Conservation (phyloP, 2,888 invertebrate species). For the Julus scanicus region DNA sequence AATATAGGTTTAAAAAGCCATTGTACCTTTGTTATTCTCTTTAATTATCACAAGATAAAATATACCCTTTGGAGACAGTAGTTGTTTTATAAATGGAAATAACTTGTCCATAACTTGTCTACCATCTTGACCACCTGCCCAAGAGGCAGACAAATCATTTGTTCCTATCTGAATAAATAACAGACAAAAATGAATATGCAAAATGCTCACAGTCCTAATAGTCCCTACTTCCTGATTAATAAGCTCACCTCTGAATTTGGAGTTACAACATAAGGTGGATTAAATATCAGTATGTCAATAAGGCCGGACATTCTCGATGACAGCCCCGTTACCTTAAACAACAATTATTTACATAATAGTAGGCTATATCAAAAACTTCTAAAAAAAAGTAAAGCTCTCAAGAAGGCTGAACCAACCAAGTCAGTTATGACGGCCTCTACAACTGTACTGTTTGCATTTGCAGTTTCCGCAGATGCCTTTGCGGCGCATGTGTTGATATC, state of each 20-base stretch:
- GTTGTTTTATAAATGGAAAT: slow-evolving; percentile 75
- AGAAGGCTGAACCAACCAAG: slow-evolving; percentile 62
- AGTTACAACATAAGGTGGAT: slow-evolving; percentile 98
- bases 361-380: slow-evolving; percentile 22
- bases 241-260: slow-evolving; percentile 76
- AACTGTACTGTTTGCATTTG: slow-evolving; percentile 73
- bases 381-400: not conserved
- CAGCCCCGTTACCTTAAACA: slow-evolving; percentile 68
- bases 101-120: slow-evolving; percentile 77
- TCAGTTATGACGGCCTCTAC: slow-evolving; percentile 67
- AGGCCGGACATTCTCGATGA: slow-evolving; percentile 70
- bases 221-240: not conserved
- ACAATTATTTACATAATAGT: not conserved
- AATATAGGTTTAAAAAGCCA: not conserved
- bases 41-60: slow-evolving; percentile 89
- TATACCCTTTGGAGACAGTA: slow-evolving; percentile 79
- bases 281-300: slow-evolving; percentile 92
- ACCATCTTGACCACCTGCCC: slow-evolving; percentile 70
- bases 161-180: slow-evolving; percentile 64
- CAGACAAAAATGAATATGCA: slow-evolving; percentile 63
- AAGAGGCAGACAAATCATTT: slow-evolving; percentile 64
- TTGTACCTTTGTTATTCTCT: slow-evolving; percentile 80
- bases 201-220: not conserved
- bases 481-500: slow-evolving; percentile 90
- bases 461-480: slow-evolving; percentile 76